A percentile compares a stretch with the other conserved stretches of the same genome.
Evolutionary conservation across 64 coral and sea anemone genomes (phyloP).

Genomic region (Acropora yongei): DNA sequence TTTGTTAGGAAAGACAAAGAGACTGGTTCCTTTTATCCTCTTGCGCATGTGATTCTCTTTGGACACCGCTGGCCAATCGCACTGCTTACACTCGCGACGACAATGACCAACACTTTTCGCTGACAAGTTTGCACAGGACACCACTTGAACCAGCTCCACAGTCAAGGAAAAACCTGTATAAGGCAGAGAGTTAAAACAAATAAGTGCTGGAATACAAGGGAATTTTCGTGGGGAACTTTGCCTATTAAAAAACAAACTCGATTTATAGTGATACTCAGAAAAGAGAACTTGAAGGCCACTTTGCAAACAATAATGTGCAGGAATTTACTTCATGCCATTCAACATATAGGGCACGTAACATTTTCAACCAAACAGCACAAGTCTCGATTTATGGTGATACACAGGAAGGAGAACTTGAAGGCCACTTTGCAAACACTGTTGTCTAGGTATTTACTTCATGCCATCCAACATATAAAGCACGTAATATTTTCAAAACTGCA

Average conservation of each 20-base stretch:
- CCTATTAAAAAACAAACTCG: no score
- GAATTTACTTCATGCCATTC: no score
- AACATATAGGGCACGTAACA: no score
- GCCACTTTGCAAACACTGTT: background rate
- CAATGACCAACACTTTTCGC: constrained; percentile 46
- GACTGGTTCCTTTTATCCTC: constrained; percentile 1
- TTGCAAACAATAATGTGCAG: no score
- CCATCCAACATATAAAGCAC: no score
- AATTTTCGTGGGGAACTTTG: no score
- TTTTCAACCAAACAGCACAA: no score
- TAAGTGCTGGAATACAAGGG: no score
- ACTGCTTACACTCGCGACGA: constrained; percentile 29
- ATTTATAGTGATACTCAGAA: no score
- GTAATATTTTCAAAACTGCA: no score
- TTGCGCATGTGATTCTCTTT: background rate
- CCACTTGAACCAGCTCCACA: constrained; percentile 95
- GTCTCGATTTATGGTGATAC: background rate
- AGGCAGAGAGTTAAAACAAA: background rate
- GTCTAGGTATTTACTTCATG: background rate
- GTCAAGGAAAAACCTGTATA: constrained; percentile 89
- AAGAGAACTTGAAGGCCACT: no score
- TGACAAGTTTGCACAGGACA: constrained; percentile 75
- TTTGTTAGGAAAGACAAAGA: constrained; percentile 21
- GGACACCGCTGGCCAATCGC: constrained; percentile 13
- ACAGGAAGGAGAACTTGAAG: background rate